Evolutionary conservation across 2,888 invertebrate species (phyloP).

Genomic region (Deilephila elpenor): DNA sequence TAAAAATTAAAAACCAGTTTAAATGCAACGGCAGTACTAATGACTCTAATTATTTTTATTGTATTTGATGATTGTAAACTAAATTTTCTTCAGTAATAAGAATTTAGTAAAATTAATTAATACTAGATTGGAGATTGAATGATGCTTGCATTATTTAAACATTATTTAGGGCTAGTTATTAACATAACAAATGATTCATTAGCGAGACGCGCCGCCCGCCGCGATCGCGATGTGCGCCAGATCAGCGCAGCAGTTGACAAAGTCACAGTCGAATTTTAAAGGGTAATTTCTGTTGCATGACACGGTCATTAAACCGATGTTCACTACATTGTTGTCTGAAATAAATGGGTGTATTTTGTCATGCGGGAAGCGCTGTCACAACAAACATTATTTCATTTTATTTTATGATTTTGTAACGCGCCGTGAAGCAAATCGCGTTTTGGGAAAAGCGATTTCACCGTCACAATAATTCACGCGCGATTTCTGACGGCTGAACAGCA

Average conservation of each 20-base stretch:
- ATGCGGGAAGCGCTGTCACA: conserved; percentile 81
- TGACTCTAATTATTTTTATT: no score
- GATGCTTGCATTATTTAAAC: background rate
- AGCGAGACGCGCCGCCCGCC: background rate
- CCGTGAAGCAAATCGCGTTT: conserved; percentile 76
- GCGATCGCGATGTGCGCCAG: background rate
- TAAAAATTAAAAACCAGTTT: no score
- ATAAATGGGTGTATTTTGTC: conserved; percentile 79
- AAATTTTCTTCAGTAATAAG: no score
- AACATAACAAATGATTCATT: background rate
- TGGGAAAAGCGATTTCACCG: conserved; percentile 68
- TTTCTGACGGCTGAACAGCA: conserved; percentile 18
- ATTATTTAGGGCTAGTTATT: background rate
- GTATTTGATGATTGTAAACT: no score
- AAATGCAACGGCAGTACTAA: no score
- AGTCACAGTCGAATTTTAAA: conserved; percentile 58
- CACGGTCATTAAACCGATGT: conserved; percentile 77
- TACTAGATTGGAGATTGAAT: no score
- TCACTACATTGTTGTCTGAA: conserved; percentile 79
- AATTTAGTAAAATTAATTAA: no score
- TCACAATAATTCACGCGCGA: conserved; percentile 61
- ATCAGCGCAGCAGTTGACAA: conserved; percentile 49
- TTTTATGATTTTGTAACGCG: conserved; percentile 77
- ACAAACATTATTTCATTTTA: conserved; percentile 81
- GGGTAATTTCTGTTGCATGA: conserved; percentile 70